Base-by-base conservation (phyloP, 2,113 vertebrate genomes). In the Anoura caudifer region DNA sequence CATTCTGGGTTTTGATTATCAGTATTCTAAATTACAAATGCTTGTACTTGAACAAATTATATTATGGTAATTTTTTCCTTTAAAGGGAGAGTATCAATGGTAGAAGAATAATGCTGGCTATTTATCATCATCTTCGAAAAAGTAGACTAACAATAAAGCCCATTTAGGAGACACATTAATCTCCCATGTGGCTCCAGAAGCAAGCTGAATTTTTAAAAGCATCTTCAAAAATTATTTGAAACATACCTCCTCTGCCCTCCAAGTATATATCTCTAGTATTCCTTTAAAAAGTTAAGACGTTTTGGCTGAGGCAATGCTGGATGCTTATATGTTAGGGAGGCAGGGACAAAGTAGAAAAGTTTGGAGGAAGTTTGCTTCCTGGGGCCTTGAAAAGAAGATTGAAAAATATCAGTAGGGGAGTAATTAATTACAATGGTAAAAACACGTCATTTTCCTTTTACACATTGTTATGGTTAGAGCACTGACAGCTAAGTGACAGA, bases 61-160 rank as follows among this genome's bases (percentile, higher is more conserved):
- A 67, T 98, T 97, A 97, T 96, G 97, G 22, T 95, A 96, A 95
- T 89, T 97, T 91, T 91, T 97, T 59, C 9, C 72, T 96, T 98
- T 96, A 94, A 97, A 97, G 89, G 75, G 4, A 92, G 75, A 83
- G 85, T 97, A 80, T 56, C 97, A 76, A 38, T 98, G 94, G 90
- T 97, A 95, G 88, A 94, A 95, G 67, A 95, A 67, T 95, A 98
- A 97, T 98, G 96, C 76, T 93, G 93, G 1, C 91, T 89, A 92
- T 98, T 98, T 96, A 92, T 98, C 85, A 97, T 96, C 81, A 86
- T 82, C 61, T 96, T 95, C 96, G 47, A 93, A 76, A 95, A 97
- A 97, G 28, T 93, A 88, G 96, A 98, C 97, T 98, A 92, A 80
- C 76, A 96, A 93, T 89, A 85, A 91, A 82, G 63, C 91, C 82